Conservation (phyloP, 2,113 vertebrate genomes). For the Cichladusa arquata region DNA sequence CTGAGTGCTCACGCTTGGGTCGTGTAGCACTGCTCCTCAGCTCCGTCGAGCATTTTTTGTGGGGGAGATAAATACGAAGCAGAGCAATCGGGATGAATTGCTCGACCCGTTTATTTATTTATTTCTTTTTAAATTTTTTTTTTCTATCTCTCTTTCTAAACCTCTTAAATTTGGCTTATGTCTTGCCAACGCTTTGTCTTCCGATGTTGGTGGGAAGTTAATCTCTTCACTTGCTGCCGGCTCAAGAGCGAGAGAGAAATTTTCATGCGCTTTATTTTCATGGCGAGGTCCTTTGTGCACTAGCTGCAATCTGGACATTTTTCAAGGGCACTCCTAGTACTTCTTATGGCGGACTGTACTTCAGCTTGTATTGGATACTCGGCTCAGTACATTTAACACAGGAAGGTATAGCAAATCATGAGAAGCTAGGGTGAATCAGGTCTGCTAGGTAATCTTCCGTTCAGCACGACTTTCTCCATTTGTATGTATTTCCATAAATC, state of each 20-base stretch:
- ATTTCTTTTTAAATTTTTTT: too few relatives aligned
- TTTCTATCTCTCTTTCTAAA: neutral
- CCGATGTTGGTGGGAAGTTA: neutral
- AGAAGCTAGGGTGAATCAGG: neutral
- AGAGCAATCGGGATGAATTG: neutral
- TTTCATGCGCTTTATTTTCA: neutral
- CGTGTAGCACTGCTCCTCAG: neutral
- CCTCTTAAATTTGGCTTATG: neutral
- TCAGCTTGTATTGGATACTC: neutral
- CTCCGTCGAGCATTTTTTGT: neutral
- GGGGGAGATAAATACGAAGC: neutral
- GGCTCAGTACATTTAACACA: neutral
- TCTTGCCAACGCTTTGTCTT: neutral
- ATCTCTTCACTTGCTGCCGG: neutral
- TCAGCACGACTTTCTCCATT: neutral
- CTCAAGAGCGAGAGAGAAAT: neutral
- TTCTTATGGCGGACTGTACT: conserved; percentile 25
- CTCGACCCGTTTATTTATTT: neutral
- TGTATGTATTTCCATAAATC: neutral
- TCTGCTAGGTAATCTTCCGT: neutral
- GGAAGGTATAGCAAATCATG: neutral
- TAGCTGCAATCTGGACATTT: conserved; percentile 43
- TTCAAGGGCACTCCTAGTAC: conserved; percentile 31
- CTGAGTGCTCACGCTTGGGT: neutral
- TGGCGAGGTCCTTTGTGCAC: conserved; percentile 3